Conservation (phyloP, 2,113 vertebrate species). For the Nansenia antarctica region DNA sequence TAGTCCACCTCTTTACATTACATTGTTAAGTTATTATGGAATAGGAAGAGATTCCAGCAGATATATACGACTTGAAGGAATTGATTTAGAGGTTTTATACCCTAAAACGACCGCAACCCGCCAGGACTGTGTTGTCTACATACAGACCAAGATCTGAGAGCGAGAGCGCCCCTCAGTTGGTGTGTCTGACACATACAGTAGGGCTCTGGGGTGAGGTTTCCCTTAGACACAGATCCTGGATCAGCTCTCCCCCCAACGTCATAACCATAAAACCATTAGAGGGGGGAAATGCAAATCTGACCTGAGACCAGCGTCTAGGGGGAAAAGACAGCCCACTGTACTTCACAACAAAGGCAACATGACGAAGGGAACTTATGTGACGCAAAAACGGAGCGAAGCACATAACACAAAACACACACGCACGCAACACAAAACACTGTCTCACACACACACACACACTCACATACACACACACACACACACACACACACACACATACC, state of each 20-base stretch:
- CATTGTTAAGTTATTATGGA: constrained; percentile 2
- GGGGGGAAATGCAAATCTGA: no score
- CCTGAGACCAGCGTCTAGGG: background rate
- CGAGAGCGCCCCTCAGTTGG: constrained; percentile 42
- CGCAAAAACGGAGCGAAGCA: constrained; percentile 41
- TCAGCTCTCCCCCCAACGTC: no score
- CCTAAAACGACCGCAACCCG: constrained; percentile 41
- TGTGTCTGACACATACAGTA: constrained; percentile 32
- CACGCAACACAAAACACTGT: background rate
- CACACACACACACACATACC: constrained; percentile 15
- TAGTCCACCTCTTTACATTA: constrained; percentile 39
- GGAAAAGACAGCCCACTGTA: no score
- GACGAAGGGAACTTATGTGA: constrained; percentile 23
- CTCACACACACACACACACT: constrained; percentile 32
- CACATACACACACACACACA: constrained; percentile 27
- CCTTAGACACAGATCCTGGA: no score
- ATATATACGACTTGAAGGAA: constrained; percentile 20
- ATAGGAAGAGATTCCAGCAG: background rate
- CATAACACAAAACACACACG: constrained; percentile 35
- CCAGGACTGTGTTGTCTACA: constrained; percentile 37
- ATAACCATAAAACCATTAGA: no score
- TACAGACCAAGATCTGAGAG: constrained; percentile 42
- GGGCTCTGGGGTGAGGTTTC: no score
- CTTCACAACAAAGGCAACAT: constrained; percentile 27
- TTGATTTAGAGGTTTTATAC: constrained; percentile 7